Conservation (phyloP, 1,140 invertebrate species). For the Campoletis sonorensis region DNA sequence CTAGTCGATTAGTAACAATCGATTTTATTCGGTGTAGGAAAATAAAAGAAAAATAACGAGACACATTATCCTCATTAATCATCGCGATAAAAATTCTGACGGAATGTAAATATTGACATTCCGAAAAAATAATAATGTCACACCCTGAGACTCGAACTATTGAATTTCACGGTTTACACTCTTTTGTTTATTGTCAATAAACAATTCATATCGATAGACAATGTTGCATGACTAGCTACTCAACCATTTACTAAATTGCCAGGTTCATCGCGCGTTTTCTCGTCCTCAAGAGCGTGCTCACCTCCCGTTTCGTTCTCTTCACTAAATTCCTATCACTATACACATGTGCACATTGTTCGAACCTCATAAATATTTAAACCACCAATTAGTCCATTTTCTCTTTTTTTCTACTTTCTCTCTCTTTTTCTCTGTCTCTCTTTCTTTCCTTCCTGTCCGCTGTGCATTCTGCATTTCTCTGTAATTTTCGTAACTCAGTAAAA, state of each 20-base stretch:
- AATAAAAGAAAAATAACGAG: neutral
- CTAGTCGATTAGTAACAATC: neutral
- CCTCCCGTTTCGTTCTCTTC: neutral
- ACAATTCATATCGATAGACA: neutral
- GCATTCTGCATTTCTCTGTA: too few species aligned
- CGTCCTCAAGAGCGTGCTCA: neutral
- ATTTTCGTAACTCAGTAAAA: too few species aligned
- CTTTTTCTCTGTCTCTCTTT: too few species aligned
- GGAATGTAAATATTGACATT: too few species aligned
- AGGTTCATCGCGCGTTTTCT: neutral
- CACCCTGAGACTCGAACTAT: too few species aligned
- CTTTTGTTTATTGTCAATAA: too few species aligned
- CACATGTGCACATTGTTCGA: neutral
- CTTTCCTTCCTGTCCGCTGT: too few species aligned
- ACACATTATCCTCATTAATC: neutral
- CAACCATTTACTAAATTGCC: slow-evolving; percentile 3
- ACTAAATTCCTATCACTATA: neutral
- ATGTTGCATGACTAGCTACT: neutral
- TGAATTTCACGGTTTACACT: too few species aligned
- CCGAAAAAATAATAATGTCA: too few species aligned
- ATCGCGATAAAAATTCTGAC: neutral
- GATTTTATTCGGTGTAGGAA: neutral
- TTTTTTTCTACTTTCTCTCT: neutral
- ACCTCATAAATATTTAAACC: neutral
- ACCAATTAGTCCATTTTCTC: neutral